Percentiles rank a stretch among this genome's conserved stretches.
Conservation (phyloP, 1,140 invertebrate genomes). For the Leptonema lineaticorne region DNA sequence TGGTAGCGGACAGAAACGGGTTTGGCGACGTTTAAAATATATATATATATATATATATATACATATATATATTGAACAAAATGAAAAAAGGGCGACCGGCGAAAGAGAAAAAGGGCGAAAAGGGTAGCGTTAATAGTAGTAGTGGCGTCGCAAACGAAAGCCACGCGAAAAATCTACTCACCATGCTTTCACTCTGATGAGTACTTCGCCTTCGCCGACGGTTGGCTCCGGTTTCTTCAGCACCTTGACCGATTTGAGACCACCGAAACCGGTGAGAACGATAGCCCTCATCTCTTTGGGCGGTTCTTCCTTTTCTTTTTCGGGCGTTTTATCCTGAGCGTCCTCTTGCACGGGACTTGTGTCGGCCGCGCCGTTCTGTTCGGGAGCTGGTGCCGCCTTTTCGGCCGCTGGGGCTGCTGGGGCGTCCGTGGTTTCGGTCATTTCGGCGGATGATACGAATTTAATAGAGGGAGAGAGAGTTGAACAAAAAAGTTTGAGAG, state of each 20-base stretch:
- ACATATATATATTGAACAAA: no score
- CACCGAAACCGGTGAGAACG: conserved; percentile 80
- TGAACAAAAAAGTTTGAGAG: neutral
- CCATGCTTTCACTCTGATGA: conserved; percentile 84
- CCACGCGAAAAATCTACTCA: conserved; percentile 50
- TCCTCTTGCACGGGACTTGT: conserved; percentile 54
- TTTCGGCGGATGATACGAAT: no score
- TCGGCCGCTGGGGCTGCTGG: conserved; percentile 54
- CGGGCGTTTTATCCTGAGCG: conserved; percentile 53
- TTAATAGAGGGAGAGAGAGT: neutral
- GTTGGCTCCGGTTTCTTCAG: conserved; percentile 76
- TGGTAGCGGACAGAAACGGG: conserved; percentile 33
- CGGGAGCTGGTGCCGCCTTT: conserved; percentile 54
- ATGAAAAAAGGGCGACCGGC: no score
- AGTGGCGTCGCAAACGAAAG: no score
- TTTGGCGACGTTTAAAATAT: no score
- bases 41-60: no score
- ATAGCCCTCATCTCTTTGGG: conserved; percentile 81
- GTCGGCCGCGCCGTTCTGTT: conserved; percentile 55
- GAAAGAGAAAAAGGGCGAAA: no score
- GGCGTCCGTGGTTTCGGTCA: conserved; percentile 56
- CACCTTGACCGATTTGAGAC: conserved; percentile 80
- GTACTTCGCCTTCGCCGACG: conserved; percentile 73
- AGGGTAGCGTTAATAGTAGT: no score
- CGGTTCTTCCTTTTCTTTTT: conserved; percentile 62